Conservation (phyloP, 1,140 invertebrate genomes). For the Anthonomus grandis region DNA sequence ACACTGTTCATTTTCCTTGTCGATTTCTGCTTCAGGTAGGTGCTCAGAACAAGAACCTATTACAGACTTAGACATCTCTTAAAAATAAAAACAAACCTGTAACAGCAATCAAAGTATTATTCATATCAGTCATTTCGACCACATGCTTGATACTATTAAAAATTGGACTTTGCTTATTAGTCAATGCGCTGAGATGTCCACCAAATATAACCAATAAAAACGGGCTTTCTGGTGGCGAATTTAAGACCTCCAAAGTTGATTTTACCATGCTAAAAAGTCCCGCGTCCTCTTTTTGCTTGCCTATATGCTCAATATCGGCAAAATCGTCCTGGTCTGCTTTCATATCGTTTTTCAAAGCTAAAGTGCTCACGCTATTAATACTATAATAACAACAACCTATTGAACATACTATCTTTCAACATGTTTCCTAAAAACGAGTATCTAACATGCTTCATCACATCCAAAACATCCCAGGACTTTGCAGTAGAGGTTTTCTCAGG, state of each 20-base stretch:
- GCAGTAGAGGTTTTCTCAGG: neutral
- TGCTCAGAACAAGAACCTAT: slow-evolving; percentile 7
- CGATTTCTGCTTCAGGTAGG: neutral
- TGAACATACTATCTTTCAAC: slow-evolving; percentile 26
- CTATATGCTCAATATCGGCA: slow-evolving; percentile 10
- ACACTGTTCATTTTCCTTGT: neutral
- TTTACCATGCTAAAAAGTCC: slow-evolving; percentile 32
- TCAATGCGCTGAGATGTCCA: slow-evolving; percentile 29
- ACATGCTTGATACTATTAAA: slow-evolving; percentile 38
- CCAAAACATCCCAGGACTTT: slow-evolving; percentile 30
- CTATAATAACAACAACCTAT: neutral
- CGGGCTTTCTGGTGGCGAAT: slow-evolving; percentile 15
- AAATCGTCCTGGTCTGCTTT: slow-evolving; percentile 20
- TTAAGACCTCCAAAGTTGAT: slow-evolving; percentile 22
- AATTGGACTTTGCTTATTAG: slow-evolving; percentile 25
- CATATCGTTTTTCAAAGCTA: slow-evolving; percentile 6
- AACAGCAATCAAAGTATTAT: slow-evolving; percentile 32
- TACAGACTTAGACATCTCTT: neutral
- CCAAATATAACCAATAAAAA: slow-evolving; percentile 37
- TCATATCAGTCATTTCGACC: slow-evolving; percentile 27
- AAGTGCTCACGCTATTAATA: neutral
- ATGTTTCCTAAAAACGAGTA: slow-evolving; percentile 36
- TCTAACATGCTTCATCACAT: slow-evolving; percentile 32
- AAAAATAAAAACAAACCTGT: slow-evolving; percentile 21
- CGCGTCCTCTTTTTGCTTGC: slow-evolving; percentile 17